phyloP scores from a whole-genome alignment of 2,113 vertebrate genomes.

The Echinops telfairi region DNA sequence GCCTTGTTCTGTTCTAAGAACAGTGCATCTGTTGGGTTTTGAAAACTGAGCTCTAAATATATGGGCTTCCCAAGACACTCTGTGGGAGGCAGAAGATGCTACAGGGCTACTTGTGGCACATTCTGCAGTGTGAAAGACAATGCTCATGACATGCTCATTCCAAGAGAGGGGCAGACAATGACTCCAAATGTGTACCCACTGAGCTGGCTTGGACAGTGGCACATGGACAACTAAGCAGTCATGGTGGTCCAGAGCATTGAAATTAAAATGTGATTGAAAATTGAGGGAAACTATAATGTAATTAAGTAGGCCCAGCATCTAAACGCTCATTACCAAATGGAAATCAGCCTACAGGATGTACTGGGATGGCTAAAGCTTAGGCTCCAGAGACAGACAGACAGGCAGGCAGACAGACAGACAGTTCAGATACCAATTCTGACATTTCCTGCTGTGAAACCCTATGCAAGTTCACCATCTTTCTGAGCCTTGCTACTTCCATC shows the following conservation, averaged over 20 bases:
- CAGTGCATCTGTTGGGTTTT: not conserved
- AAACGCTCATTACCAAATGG: slow-evolving; percentile 42
- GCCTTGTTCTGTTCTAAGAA: not conserved
- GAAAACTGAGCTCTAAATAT: slow-evolving; percentile 56
- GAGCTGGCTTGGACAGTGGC: slow-evolving; percentile 58
- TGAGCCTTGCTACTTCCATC: not conserved
- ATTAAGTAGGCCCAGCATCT: slow-evolving; percentile 38
- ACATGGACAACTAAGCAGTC: not conserved
- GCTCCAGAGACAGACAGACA: not conserved
- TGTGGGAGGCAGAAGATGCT: slow-evolving; percentile 54
- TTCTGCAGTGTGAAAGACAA: slow-evolving; percentile 12
- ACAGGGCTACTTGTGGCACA: slow-evolving; percentile 34
- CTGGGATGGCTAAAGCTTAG: slow-evolving; percentile 21
- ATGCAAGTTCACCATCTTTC: not conserved
- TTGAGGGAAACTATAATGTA: slow-evolving; percentile 21
- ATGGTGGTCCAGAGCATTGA: slow-evolving; percentile 64
- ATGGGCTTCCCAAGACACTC: slow-evolving; percentile 39
- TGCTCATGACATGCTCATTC: slow-evolving; percentile 60
- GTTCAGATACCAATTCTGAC: slow-evolving; percentile 10
- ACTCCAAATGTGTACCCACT: slow-evolving; percentile 24
- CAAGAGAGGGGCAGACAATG: not conserved
- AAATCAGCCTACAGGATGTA: not conserved
- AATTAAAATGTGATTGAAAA: slow-evolving; percentile 58
- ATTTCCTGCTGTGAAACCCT: not conserved
- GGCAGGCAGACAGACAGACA: not conserved